Conservation (phyloP, 1,140 invertebrate genomes). For the Dreissena rostriformis region DNA sequence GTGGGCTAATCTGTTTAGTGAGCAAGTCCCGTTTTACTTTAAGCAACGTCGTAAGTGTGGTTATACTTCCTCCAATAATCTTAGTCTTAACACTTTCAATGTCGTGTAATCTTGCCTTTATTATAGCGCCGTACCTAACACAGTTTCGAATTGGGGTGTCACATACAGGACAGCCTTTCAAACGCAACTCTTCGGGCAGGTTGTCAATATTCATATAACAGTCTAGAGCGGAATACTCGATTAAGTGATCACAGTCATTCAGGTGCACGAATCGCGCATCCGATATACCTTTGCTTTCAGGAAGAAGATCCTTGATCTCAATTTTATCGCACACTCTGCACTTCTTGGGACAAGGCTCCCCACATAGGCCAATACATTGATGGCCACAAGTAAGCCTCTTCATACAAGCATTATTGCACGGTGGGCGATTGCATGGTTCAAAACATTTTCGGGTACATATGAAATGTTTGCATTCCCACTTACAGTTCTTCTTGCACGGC, state of each 20-base stretch:
- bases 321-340: conserved; percentile 69
- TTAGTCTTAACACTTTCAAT: conserved; percentile 61
- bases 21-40: too few relatives aligned
- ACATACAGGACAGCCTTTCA: conserved; percentile 86
- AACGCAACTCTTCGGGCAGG: conserved; percentile 79
- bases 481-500: conserved; percentile 83
- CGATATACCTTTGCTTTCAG: conserved; percentile 78
- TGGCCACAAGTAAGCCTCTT: conserved; percentile 84
- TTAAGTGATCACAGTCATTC: conserved; percentile 66
- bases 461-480: conserved; percentile 83
- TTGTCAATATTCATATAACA: conserved; percentile 82
- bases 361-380: conserved; percentile 84
- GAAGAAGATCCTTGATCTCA: conserved; percentile 84
- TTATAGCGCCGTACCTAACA: conserved; percentile 84
- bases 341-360: conserved; percentile 83
- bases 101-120: conserved; percentile 80
- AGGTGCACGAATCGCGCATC: conserved; percentile 66
- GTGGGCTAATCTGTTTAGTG: too few relatives aligned
- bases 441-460: conserved; percentile 84
- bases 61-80: conserved; percentile 21
- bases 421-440: conserved; percentile 82
- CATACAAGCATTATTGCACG: conserved; percentile 61
- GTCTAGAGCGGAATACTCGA: conserved; percentile 66
- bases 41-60: too few relatives aligned
- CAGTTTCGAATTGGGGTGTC: conserved; percentile 85